Evolutionary conservation across 2,113 vertebrate genomes (phyloP).

Genomic region (Podarcis cretensis): DNA sequence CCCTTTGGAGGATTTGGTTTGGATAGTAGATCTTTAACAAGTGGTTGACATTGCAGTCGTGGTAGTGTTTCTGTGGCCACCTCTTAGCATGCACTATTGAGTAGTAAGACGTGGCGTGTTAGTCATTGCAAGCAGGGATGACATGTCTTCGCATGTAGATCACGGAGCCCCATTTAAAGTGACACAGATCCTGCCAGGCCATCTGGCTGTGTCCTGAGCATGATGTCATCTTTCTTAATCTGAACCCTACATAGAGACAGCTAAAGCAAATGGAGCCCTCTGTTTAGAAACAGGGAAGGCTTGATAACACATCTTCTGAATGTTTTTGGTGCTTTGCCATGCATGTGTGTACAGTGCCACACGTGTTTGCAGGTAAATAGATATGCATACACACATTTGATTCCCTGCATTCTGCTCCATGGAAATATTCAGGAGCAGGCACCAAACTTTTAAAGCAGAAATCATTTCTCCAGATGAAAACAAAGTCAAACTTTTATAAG

Average conservation of each 20-base stretch:
- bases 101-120: not conserved
- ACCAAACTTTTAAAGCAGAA: not conserved
- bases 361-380: too few species aligned
- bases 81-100: not conserved
- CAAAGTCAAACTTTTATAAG: not conserved
- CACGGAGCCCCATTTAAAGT: not conserved
- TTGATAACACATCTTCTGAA: not conserved
- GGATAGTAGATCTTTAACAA: not conserved
- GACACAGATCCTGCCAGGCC: not conserved
- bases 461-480: not conserved
- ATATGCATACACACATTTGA: too few species aligned
- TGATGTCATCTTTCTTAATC: not conserved
- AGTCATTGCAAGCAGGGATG: not conserved
- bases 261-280: not conserved
- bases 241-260: accelerated
- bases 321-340: not conserved
- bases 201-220: not conserved
- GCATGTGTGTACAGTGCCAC: not conserved
- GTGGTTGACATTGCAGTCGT: not conserved
- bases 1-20: not conserved
- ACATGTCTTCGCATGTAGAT: not conserved
- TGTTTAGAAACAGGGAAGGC: not conserved
- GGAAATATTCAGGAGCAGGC: not conserved
- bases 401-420: too few species aligned
- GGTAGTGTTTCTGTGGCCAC: not conserved